Conservation (phyloP, 2,113 vertebrate genomes). For the Larimichthys crocea region DNA sequence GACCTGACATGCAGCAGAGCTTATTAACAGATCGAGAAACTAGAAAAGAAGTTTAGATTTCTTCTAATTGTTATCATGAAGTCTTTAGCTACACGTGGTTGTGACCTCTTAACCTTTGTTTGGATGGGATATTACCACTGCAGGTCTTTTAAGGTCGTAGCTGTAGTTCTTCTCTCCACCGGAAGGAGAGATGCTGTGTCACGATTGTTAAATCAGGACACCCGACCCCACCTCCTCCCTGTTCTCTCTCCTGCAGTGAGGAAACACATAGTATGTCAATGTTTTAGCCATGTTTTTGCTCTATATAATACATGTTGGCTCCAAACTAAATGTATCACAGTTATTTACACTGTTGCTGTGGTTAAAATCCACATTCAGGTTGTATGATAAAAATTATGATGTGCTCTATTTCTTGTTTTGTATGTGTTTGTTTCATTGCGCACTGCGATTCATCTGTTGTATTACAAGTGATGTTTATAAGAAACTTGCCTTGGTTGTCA, state of each 20-base stretch:
- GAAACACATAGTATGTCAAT: neutral
- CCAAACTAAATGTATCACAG: neutral
- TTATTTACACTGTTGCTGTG: neutral
- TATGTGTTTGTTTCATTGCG: neutral
- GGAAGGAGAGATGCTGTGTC: conserved; percentile 71
- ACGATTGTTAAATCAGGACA: conserved; percentile 59
- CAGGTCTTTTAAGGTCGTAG: conserved; percentile 53
- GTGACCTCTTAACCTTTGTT: conserved; percentile 17
- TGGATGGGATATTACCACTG: conserved; percentile 30
- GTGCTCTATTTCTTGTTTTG: neutral
- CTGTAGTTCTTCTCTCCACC: conserved; percentile 63
- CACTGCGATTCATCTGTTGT: neutral
- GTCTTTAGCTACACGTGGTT: neutral
- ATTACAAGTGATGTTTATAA: neutral
- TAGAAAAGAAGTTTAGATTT: neutral
- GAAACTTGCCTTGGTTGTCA: neutral
- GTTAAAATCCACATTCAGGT: neutral
- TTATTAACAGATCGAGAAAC: neutral
- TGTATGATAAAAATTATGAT: neutral
- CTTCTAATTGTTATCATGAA: neutral
- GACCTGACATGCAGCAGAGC: neutral
- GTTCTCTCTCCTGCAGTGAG: conserved; percentile 34
- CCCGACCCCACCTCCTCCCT: neutral
- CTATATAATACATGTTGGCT: neutral
- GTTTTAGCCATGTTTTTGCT: conserved; percentile 13